These are phyloP conservation scores for Ernsta delagoae DNA, from an alignment of 2,888 invertebrate species.

Conservation along the genomic window DNA sequence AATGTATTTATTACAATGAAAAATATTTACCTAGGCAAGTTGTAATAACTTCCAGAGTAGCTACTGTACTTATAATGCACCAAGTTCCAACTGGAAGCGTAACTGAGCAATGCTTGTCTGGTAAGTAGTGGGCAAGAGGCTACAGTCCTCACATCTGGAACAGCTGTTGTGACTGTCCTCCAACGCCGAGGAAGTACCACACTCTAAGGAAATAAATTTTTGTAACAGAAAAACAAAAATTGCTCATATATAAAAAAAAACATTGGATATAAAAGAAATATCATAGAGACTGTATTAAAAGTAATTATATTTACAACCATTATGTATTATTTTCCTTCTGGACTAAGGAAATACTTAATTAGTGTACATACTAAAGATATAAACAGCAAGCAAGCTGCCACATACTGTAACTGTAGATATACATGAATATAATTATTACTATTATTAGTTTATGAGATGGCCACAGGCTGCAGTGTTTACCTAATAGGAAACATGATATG, in stretches of 20 bases:
- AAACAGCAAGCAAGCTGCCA: background rate
- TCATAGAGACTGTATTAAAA: too few relatives aligned
- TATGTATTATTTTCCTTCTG: background rate
- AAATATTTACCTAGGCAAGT: slow-evolving; percentile 89
- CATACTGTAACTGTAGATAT: background rate
- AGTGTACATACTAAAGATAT: background rate
- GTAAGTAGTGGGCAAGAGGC: slow-evolving; percentile 84
- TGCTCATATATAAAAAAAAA: too few relatives aligned
- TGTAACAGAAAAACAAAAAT: too few relatives aligned
- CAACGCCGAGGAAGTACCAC: slow-evolving; percentile 91
- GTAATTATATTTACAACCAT: background rate
- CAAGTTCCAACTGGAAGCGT: slow-evolving; percentile 95
- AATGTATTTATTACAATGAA: background rate
- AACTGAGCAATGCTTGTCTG: slow-evolving; percentile 87
- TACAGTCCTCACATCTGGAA: slow-evolving; percentile 81
- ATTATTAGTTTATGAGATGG: too few relatives aligned
- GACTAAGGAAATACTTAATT: background rate
- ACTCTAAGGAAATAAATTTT: slow-evolving; percentile 76
- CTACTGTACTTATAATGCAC: slow-evolving; percentile 96
- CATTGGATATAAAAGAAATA: too few relatives aligned
- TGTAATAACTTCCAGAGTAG: slow-evolving; percentile 94
- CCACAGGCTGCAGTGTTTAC: background rate
- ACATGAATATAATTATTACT: background rate
- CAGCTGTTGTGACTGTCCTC: slow-evolving; percentile 89
- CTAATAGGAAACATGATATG: background rate